phyloP scores from a whole-genome alignment of 2,113 vertebrate genomes.

The Cinclus mexicanus region DNA sequence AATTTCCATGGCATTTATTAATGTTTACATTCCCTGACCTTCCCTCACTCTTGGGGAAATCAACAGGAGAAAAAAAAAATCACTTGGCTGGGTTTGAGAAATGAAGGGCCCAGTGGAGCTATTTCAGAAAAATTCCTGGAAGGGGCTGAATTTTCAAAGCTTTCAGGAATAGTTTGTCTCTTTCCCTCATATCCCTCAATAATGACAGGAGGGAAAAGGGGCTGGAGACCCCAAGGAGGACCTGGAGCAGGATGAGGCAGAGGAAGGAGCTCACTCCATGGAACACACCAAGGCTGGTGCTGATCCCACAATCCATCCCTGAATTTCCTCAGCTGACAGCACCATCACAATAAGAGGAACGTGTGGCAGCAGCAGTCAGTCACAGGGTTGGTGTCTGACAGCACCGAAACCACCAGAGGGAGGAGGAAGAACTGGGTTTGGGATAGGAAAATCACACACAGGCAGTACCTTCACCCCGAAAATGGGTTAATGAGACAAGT shows the following conservation, averaged over 20 bases:
- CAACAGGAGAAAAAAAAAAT: background rate
- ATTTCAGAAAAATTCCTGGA: background rate
- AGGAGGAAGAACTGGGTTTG: background rate
- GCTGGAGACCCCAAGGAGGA: background rate
- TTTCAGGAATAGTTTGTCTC: background rate
- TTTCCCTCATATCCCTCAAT: background rate
- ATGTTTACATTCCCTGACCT: background rate
- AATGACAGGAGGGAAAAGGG: rapidly evolving
- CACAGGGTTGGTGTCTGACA: background rate
- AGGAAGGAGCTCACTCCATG: background rate
- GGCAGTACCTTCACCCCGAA: background rate
- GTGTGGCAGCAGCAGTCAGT: background rate
- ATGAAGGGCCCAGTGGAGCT: background rate
- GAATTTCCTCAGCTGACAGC: background rate
- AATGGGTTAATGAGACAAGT: background rate
- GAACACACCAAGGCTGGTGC: background rate
- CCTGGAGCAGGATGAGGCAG: background rate
- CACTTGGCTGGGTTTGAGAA: background rate
- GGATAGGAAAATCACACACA: background rate
- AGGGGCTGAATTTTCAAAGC: background rate
- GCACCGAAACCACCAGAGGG: background rate
- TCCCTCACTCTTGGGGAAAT: background rate
- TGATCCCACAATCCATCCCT: background rate
- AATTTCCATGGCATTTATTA: background rate
- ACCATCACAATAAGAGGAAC: background rate